Percentiles rank a stretch among this genome's conserved stretches.
Evolutionary conservation across 1,140 invertebrate genomes (phyloP).

Genomic region (Globodera rostochiensis): DNA sequence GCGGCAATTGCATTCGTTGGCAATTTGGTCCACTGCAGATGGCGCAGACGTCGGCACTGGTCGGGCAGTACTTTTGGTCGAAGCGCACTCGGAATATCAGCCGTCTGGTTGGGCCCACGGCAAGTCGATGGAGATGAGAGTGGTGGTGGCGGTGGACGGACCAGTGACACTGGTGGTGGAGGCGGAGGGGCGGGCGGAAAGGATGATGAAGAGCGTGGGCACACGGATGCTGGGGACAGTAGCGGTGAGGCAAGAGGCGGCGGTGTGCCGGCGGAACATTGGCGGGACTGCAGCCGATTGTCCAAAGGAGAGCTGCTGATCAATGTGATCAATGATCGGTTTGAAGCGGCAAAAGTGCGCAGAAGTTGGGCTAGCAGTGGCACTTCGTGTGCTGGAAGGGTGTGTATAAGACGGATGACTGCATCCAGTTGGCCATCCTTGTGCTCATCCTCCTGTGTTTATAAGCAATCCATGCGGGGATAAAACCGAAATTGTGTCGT

Average conservation of each 20-base stretch:
- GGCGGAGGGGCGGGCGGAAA: conserved; percentile 12
- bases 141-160: conserved; percentile 65
- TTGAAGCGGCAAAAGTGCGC: not conserved
- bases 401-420: not conserved
- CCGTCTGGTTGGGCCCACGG: not conserved
- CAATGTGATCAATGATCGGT: not conserved
- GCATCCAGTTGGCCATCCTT: not conserved
- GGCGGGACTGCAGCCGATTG: too few species aligned
- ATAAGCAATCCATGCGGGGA: too few species aligned
- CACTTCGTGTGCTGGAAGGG: not conserved
- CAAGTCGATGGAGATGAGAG: conserved; percentile 65
- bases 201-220: not conserved
- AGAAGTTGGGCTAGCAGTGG: not conserved
- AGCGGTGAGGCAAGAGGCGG: too few species aligned
- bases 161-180: conserved; percentile 30
- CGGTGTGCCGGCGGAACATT: too few species aligned
- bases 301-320: not conserved
- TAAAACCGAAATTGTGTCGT: not conserved
- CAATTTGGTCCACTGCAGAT: conserved; percentile 51
- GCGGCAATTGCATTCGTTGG: conserved; percentile 76
- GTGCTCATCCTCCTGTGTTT: too few species aligned
- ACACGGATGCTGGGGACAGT: too few species aligned
- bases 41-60: conserved; percentile 49
- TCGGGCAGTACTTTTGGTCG: conserved; percentile 35
- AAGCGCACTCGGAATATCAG: conserved; percentile 27